Evolutionary conservation across 2,797 vertebrate species (phyloP).

Genomic region (Craterocephalus amniculus): DNA sequence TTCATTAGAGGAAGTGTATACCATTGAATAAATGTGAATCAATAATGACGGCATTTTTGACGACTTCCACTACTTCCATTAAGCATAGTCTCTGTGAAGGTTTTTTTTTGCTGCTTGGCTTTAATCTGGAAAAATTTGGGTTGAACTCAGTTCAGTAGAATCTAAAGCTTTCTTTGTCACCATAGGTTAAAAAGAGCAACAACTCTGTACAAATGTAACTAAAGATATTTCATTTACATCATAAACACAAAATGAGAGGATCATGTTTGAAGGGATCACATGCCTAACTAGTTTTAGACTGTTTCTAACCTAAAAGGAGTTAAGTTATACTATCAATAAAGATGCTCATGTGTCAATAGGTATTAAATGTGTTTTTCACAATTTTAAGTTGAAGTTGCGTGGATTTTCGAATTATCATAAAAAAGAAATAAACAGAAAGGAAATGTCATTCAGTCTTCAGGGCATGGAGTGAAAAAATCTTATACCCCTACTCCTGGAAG

Average conservation of each 20-base stretch:
- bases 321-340: conserved; percentile 6
- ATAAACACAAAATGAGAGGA: not conserved
- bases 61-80: not conserved
- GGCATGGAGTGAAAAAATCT: conserved; percentile 6
- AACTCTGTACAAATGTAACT: not conserved
- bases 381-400: not conserved
- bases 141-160: not conserved
- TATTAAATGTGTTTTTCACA: not conserved
- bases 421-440: not conserved
- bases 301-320: conserved; percentile 4
- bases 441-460: not conserved
- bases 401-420: conserved; percentile 17
- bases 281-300: not conserved
- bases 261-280: not conserved
- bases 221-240: not conserved
- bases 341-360: not conserved
- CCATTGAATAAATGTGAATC: not conserved
- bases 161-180: not conserved
- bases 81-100: not conserved
- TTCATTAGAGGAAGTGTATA: not conserved
- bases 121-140: not conserved
- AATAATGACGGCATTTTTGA: not conserved
- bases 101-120: not conserved
- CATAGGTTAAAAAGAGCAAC: not conserved
- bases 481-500: conserved; percentile 53